These are phyloP conservation scores for Babyrousa celebensis DNA, from an alignment of 2,797 vertebrate genomes.

Conservation along the genomic window DNA sequence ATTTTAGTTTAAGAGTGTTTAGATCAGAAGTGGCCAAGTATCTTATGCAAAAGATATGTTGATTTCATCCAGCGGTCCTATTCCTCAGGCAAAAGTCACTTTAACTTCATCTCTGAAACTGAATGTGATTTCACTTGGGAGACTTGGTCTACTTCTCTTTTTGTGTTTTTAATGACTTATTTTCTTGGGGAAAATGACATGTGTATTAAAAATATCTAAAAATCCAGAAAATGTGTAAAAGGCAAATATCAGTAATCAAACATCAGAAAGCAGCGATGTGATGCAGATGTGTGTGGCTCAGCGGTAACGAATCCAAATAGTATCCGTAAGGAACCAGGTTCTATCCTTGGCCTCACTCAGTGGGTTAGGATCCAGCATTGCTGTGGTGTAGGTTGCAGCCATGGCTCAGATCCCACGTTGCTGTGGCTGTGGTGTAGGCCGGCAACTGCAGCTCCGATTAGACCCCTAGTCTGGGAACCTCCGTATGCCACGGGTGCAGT, in stretches of 20 bases:
- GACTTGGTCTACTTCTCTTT: background rate
- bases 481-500: no score
- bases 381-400: no score
- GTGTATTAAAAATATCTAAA: conserved; percentile 56
- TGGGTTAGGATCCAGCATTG: no score
- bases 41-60: background rate
- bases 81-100: background rate
- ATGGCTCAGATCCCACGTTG: no score
- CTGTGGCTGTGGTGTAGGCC: no score
- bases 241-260: conserved; percentile 39
- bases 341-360: no score
- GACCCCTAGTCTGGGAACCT: no score
- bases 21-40: background rate
- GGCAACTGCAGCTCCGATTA: no score
- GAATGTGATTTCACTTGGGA: conserved; percentile 47
- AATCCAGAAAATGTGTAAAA: conserved; percentile 20
- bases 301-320: no score
- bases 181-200: background rate
- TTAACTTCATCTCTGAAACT: conserved; percentile 51
- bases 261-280: background rate
- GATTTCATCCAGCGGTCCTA: background rate
- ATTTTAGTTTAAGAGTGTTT: conserved; percentile 49
- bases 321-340: no score
- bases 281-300: background rate
- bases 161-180: background rate